Evolutionary conservation across 53 echinoderm and acorn worm genomes (phyloP).

Genomic region (Henricia sp.): DNA sequence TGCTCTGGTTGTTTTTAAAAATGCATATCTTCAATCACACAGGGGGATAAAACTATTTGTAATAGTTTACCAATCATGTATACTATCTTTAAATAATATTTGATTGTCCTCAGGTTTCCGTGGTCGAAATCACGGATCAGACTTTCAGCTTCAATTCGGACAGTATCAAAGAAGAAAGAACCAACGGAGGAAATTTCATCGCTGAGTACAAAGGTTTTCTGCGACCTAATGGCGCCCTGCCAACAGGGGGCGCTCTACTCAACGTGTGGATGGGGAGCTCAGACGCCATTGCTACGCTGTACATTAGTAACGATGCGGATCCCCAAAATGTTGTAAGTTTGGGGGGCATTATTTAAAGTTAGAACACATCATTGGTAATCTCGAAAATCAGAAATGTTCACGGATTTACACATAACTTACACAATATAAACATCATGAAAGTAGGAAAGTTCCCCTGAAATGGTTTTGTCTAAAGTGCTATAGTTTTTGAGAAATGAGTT

Average conservation of each 20-base stretch:
- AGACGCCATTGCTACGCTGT: constrained; percentile 50
- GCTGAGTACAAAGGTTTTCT: constrained; percentile 76
- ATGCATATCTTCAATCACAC: too few relatives aligned
- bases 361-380: too few relatives aligned
- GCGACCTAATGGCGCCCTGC: constrained; percentile 54
- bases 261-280: constrained; percentile 61
- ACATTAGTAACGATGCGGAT: constrained; percentile 64
- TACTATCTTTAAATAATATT: neutral
- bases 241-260: neutral
- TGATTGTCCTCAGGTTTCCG: constrained; percentile 59
- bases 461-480: too few relatives aligned
- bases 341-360: too few relatives aligned
- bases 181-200: constrained; percentile 36
- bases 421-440: too few relatives aligned
- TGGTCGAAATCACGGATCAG: constrained; percentile 35
- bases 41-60: too few relatives aligned
- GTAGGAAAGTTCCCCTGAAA: too few relatives aligned
- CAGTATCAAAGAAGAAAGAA: constrained; percentile 20
- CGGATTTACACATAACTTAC: too few relatives aligned
- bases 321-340: constrained; percentile 62
- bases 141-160: constrained; percentile 18
- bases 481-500: too few relatives aligned
- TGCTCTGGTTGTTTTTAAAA: too few relatives aligned
- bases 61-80: too few relatives aligned
- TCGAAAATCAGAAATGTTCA: too few relatives aligned